Evolutionary conservation across 2,888 invertebrate genomes (phyloP), one percentile per base, ranked within the genome.

Genomic region (Netelia inedita): DNA sequence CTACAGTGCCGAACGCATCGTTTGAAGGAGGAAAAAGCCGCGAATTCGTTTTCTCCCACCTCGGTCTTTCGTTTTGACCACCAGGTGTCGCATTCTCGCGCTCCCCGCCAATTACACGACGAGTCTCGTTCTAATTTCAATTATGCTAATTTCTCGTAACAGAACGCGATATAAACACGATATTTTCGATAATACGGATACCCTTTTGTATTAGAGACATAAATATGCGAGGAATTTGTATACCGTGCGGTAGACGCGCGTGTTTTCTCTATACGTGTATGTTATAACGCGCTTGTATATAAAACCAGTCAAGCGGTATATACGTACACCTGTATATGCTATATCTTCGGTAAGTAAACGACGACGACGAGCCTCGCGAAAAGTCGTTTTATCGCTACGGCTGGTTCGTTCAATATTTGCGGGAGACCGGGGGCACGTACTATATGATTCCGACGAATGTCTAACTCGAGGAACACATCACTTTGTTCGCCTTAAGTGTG

Each of bases 351-450:
- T 50, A 61, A 73, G 55, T 68, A 73, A 63, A 79, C 50, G 71
- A 71, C 46, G 72, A 79, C 50, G 71, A 71, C 46, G 61, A 50
- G 43, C 14, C 79, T 71, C 46, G 73, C 55, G 41, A 74, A 83
- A 79, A 79, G 79, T 82, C 75, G 53, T 43, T 79, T 85, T 85
- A 82, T 85, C 82, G 82, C 74, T 3, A 68, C 55, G 81, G 46
- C 61, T 50, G 69, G 69, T 81, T 74, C 79, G 85, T 85, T 85
- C 82, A 82, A 85, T 85, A 85, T 82, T 85, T 85, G 85, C 79
- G 81, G 71, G 69, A 82, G 82, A 73, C 61, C 80, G 57, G 55
- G 55, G 68, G 81, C 53, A 41, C 21, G 19, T 35, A 68, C 63
- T 82, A 75, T 82, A 65, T 66, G 79, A 79, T 82, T 79, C 61